Conservation (phyloP, 2,113 vertebrate genomes). For the Parotia lawesii region DNA sequence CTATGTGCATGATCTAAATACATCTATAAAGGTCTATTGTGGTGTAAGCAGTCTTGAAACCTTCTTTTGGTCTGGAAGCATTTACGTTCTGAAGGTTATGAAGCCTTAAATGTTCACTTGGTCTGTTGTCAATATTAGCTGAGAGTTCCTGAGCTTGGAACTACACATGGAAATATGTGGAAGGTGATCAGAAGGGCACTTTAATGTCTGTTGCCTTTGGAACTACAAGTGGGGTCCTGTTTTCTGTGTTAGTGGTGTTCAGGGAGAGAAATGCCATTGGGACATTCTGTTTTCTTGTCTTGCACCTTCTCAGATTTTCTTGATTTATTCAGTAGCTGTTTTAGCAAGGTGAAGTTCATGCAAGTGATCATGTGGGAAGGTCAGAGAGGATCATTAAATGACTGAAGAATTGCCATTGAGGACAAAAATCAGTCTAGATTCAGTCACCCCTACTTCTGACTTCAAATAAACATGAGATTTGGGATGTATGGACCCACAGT, state of each 20-base stretch:
- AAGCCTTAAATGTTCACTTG: neutral
- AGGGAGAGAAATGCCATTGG: neutral
- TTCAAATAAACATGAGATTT: neutral
- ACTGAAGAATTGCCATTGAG: neutral
- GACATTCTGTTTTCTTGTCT: neutral
- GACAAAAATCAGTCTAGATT: neutral
- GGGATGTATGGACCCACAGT: neutral
- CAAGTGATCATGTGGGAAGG: neutral
- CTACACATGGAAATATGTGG: neutral
- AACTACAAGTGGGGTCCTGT: neutral
- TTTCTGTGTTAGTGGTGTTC: neutral
- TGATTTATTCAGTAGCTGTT: neutral
- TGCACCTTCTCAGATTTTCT: neutral
- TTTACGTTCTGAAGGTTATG: neutral
- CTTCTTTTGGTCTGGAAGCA: neutral
- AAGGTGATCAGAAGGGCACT: neutral
- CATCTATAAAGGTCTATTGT: neutral
- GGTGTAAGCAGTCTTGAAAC: neutral
- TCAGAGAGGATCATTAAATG: neutral
- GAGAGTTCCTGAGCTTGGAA: neutral
- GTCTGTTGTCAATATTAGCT: neutral
- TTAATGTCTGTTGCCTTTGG: neutral
- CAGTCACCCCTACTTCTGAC: neutral
- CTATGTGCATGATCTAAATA: neutral
- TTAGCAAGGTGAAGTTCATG: neutral